phyloP scores from a whole-genome alignment of 2,888 invertebrate species.

The Pristionchus arcanus region DNA sequence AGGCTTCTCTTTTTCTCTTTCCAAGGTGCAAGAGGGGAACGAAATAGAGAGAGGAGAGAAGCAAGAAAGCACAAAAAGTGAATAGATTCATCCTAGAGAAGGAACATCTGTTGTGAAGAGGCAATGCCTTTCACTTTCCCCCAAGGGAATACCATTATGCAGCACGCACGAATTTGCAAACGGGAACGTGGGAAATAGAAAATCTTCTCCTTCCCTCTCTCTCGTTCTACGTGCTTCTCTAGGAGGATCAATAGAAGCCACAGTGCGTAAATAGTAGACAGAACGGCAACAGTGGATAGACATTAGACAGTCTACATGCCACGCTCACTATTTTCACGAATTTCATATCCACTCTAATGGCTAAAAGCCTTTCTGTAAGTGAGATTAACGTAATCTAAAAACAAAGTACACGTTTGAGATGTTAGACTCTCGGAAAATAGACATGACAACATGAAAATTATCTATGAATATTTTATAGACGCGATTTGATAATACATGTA shows the following conservation, averaged over 20 bases:
- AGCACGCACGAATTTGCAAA: neutral
- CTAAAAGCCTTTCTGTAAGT: no score
- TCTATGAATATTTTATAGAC: conserved; percentile 1
- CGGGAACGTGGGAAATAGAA: neutral
- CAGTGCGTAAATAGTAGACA: conserved; percentile 17
- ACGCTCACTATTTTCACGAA: neutral
- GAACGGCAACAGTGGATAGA: neutral
- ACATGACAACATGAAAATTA: neutral
- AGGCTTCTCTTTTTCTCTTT: conserved; percentile 35
- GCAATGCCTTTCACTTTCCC: neutral
- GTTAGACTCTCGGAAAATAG: neutral
- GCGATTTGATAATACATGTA: neutral
- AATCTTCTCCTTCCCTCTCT: neutral
- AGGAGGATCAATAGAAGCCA: conserved; percentile 25
- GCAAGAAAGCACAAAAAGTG: neutral
- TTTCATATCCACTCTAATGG: neutral
- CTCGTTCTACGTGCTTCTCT: neutral
- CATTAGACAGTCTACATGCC: neutral
- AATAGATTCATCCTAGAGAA: conserved; percentile 7
- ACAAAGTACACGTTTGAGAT: neutral
- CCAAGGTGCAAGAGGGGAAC: neutral
- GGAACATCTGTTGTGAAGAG: neutral
- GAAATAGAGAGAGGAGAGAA: neutral
- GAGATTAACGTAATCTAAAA: no score
- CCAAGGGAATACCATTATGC: neutral